These are phyloP conservation scores for Thrips palmi DNA, from an alignment of 1,140 invertebrate genomes.

Conservation along the genomic window DNA sequence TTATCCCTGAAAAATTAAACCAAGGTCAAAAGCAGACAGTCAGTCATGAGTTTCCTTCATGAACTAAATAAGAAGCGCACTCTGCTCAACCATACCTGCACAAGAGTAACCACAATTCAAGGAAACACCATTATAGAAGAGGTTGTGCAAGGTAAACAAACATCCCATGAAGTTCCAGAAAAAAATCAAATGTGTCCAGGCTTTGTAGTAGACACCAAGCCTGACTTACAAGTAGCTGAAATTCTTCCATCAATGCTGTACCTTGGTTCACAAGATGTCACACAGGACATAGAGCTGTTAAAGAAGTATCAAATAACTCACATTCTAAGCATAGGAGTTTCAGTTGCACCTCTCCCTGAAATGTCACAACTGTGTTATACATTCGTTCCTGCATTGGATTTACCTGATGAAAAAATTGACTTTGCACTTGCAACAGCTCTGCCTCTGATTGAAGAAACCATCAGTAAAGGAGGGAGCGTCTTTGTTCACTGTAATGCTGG, in stretches of 20 bases:
- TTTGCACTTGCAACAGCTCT: slow-evolving; percentile 28
- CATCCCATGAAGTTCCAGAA: slow-evolving; percentile 18
- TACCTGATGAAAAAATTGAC: slow-evolving; percentile 41
- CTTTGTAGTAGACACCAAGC: slow-evolving; percentile 63
- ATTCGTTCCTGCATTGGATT: slow-evolving; percentile 40
- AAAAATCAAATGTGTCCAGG: slow-evolving; percentile 29
- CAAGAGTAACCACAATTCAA: slow-evolving; percentile 32
- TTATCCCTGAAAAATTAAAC: too few species aligned
- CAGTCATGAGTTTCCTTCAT: slow-evolving; percentile 45
- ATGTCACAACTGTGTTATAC: slow-evolving; percentile 28
- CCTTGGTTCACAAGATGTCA: slow-evolving; percentile 71
- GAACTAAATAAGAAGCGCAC: slow-evolving; percentile 33
- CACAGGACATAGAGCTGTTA: slow-evolving; percentile 33
- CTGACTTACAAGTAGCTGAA: slow-evolving; percentile 47
- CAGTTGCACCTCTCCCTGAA: slow-evolving; percentile 23
- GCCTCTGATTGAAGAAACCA: slow-evolving; percentile 30
- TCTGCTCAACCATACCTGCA: slow-evolving; percentile 31
- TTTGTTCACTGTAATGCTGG: slow-evolving; percentile 83
- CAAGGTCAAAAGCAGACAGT: slow-evolving; percentile 2
- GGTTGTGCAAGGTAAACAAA: too few species aligned
- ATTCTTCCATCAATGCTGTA: slow-evolving; percentile 43
- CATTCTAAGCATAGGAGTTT: slow-evolving; percentile 51
- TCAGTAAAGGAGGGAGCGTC: slow-evolving; percentile 35
- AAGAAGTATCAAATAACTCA: slow-evolving; percentile 38
- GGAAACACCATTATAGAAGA: too few species aligned